Evolutionary conservation across 1,140 invertebrate species (phyloP), one percentile per base, ranked within the genome.

Genomic region (Tenebrio molitor): DNA sequence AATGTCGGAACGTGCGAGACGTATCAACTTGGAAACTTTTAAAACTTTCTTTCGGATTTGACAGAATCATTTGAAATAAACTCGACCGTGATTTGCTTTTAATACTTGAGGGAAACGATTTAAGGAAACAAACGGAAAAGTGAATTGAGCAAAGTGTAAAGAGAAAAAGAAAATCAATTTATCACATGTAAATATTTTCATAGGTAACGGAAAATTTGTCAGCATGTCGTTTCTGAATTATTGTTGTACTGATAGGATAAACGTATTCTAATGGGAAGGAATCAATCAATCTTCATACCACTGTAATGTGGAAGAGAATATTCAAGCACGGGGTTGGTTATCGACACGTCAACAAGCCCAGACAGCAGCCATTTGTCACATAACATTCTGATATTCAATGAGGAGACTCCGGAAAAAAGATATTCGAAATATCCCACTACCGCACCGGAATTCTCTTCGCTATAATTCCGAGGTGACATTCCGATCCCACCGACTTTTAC

Each of bases 391-490:
- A 72, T 72, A 72, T 72, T 72, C 71, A 72, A 72, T 72, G 71
- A 72, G 64, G 63, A 63, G 64, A 53, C 71, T 44, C 15, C 71
- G 63, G 64, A 72, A 72, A n/a, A 72, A 72, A 72, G 63, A 72
- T 72, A 72, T 72, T 72, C 66, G 63, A 72, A 72, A 72, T 72
- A 72, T 72, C 53, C 53, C 71, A 53, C 29, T 33, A 67, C 64
- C 12, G 50, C 50, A 19, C 42, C 44, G 71, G 64, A 72, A 72
- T 66, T 64, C 71, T 44, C 39, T n/a, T 64, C 44, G 65, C 71
- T 50, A 72, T 72, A 72, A 72, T 67, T 72, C 64, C 46, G 66
- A 16, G 71, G 41, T 66, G 64, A 41, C 63, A 72, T 72, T 72
- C 58, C 71, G 71, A 72, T 72, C 64, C 50, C 19, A 36, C 36